These are phyloP conservation scores for Drosophila trapezifrons DNA, from an alignment of 1,140 invertebrate genomes.

Conservation along the genomic window DNA sequence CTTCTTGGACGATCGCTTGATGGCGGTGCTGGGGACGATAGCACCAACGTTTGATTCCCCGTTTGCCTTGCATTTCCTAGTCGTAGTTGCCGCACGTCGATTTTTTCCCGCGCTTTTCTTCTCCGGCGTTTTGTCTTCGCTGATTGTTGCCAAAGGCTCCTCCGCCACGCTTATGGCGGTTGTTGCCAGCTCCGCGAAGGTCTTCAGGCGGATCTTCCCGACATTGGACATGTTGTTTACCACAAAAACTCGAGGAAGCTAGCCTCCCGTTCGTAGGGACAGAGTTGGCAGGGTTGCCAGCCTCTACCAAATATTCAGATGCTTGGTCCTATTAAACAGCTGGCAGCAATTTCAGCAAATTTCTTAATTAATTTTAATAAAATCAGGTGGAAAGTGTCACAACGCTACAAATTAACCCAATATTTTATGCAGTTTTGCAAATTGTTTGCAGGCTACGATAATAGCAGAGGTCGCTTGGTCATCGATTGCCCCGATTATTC, in stretches of 20 bases:
- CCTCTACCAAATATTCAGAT: not conserved
- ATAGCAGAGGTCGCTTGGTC: not conserved
- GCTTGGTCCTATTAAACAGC: not conserved
- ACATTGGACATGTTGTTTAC: slow-evolving; percentile 41
- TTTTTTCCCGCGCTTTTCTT: slow-evolving; percentile 51
- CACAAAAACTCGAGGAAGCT: not conserved
- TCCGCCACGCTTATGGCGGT: not conserved
- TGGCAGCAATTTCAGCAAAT: too few relatives aligned
- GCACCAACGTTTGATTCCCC: not conserved
- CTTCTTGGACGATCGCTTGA: slow-evolving; percentile 58
- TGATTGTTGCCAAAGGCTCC: not conserved
- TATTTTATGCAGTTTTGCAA: not conserved
- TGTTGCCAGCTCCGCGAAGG: slow-evolving; percentile 36
- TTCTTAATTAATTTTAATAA: too few relatives aligned
- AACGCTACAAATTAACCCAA: not conserved
- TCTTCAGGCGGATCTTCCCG: slow-evolving; percentile 55
- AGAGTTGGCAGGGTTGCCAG: not conserved
- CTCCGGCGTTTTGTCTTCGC: slow-evolving; percentile 35
- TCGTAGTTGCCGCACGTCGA: slow-evolving; percentile 53
- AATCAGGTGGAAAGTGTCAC: not conserved
- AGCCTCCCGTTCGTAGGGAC: not conserved
- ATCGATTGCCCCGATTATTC: not conserved
- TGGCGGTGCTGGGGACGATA: slow-evolving; percentile 13
- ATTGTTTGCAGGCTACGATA: not conserved
- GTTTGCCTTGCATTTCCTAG: slow-evolving; percentile 35